phyloP scores from a whole-genome alignment of 2,113 vertebrate species.

The Calyptommatus sinebrachiatus region DNA sequence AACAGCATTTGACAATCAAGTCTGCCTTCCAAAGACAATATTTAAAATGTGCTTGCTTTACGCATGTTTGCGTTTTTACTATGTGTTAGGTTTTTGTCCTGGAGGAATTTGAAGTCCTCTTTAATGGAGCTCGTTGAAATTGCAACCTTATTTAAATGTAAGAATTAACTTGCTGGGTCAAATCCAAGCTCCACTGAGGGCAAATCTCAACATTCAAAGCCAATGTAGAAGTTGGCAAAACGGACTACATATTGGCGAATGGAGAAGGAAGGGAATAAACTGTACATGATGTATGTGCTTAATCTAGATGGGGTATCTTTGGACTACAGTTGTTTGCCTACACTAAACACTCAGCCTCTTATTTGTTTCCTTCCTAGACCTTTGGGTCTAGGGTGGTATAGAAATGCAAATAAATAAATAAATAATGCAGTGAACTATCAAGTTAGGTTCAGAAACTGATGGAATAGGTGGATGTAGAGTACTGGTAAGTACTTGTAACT shows the following conservation, averaged over 20 bases:
- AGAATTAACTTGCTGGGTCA: background rate
- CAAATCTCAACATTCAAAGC: background rate
- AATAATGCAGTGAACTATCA: too few species aligned
- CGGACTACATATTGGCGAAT: background rate
- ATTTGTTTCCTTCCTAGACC: too few species aligned
- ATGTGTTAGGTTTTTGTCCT: constrained; percentile 53
- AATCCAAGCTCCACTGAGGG: background rate
- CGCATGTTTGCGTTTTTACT: constrained; percentile 36
- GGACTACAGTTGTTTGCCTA: too few species aligned
- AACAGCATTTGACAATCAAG: constrained; percentile 61
- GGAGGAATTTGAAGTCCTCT: constrained; percentile 46
- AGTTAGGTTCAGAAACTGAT: too few species aligned
- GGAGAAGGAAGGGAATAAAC: background rate
- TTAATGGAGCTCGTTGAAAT: constrained; percentile 22
- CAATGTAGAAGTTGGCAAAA: background rate
- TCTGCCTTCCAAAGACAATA: constrained; percentile 50
- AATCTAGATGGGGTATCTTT: too few species aligned
- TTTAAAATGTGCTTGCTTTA: constrained; percentile 47
- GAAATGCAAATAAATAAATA: too few species aligned
- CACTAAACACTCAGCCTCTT: too few species aligned
- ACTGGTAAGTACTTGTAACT: too few species aligned
- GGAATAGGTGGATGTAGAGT: too few species aligned
- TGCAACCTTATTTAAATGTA: background rate
- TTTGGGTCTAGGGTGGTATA: too few species aligned
- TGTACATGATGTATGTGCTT: too few species aligned